Conservation (phyloP, 2,113 vertebrate genomes). For the Vulpes lagopus region DNA sequence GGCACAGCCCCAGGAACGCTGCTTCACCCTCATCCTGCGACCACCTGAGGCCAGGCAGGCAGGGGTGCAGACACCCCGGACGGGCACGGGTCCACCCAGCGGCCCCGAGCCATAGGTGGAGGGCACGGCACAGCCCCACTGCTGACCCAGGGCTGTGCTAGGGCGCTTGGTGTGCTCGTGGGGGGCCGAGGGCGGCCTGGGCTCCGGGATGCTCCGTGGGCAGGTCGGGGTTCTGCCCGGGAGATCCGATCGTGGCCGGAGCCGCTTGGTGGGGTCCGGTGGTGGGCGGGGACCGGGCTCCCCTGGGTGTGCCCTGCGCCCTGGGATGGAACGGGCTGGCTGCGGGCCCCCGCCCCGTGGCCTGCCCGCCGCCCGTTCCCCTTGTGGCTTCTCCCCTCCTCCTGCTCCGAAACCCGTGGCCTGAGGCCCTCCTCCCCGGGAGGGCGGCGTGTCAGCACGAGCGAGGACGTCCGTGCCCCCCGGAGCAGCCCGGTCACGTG, state of each 20-base stretch:
- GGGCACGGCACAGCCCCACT: fast-evolving
- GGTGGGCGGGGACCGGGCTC: background rate
- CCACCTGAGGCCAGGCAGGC: background rate
- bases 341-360: background rate
- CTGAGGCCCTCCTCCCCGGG: background rate
- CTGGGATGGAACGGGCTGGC: background rate
- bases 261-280: background rate
- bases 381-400: background rate
- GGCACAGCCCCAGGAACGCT: background rate
- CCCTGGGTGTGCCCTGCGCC: background rate
- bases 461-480: too few relatives aligned
- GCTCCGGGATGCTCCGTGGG: background rate
- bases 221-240: fast-evolving
- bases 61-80: background rate
- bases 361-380: background rate
- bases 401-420: background rate
- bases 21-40: background rate
- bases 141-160: background rate
- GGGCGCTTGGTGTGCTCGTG: background rate
- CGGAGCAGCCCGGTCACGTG: too few relatives aligned
- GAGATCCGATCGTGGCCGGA: background rate
- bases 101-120: fast-evolving
- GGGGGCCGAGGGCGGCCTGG: background rate
- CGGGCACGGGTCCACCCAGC: background rate
- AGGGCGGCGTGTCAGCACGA: background rate